Conservation (phyloP, 2,797 vertebrate species). For the Mormyrops attenuatus region DNA sequence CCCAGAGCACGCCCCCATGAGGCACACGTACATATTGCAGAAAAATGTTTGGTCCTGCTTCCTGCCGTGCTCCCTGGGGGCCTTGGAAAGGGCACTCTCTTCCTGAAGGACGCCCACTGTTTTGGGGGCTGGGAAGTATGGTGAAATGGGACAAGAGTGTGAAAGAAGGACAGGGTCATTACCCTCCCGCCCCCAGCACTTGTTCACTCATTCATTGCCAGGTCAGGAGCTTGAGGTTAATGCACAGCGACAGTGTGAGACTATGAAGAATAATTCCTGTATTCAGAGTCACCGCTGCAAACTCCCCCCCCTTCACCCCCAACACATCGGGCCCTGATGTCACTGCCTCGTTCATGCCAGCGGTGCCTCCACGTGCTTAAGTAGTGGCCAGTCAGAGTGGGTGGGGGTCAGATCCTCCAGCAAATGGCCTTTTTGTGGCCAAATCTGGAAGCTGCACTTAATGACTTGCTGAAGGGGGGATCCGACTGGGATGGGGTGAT, state of each 20-base stretch:
- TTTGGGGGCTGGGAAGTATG: slow-evolving; percentile 58
- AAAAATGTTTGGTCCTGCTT: slow-evolving; percentile 59
- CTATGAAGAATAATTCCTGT: slow-evolving; percentile 78
- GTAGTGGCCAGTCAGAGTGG: slow-evolving; percentile 53
- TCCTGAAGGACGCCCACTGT: slow-evolving; percentile 47
- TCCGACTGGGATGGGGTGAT: slow-evolving; percentile 29
- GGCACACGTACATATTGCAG: slow-evolving; percentile 47
- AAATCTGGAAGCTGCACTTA: slow-evolving; percentile 66
- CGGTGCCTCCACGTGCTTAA: slow-evolving; percentile 55
- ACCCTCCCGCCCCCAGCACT: slow-evolving; percentile 62
- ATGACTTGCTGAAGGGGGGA: slow-evolving; percentile 59
- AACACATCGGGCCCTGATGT: slow-evolving; percentile 75
- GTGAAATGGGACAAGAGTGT: slow-evolving; percentile 63
- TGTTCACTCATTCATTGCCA: slow-evolving; percentile 63
- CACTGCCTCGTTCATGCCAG: slow-evolving; percentile 75
- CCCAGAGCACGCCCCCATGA: slow-evolving; percentile 12
- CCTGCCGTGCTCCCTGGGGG: slow-evolving; percentile 54
- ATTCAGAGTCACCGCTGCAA: slow-evolving; percentile 62
- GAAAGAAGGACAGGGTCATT: slow-evolving; percentile 75
- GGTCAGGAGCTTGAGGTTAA: slow-evolving; percentile 74
- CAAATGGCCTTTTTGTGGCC: slow-evolving; percentile 64
- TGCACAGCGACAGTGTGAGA: slow-evolving; percentile 76
- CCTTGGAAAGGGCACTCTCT: slow-evolving; percentile 40
- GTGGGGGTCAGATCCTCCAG: slow-evolving; percentile 57
- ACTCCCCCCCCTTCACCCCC: slow-evolving; percentile 53